Evolutionary conservation across 2,113 vertebrate species (phyloP).

Genomic region (Rattus norvegicus): DNA sequence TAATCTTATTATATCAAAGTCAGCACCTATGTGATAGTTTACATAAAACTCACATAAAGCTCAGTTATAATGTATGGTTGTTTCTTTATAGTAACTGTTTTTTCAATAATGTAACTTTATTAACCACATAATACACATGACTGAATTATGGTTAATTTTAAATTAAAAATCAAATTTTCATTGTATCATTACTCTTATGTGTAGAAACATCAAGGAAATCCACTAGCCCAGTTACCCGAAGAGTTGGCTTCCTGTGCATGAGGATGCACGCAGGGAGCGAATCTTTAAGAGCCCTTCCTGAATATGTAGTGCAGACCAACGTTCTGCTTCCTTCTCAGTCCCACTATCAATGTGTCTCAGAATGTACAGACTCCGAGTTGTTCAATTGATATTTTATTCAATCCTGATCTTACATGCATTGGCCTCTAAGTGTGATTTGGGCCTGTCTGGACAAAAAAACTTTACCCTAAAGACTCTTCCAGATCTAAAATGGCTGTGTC

Average conservation of each 20-base stretch:
- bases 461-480: background rate
- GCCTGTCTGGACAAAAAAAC: background rate
- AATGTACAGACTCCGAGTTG: background rate
- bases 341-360: background rate
- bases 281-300: no score
- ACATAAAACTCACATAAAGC: background rate
- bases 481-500: background rate
- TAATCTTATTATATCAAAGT: background rate
- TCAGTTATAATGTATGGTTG: background rate
- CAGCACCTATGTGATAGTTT: background rate
- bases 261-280: background rate
- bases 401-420: background rate
- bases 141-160: background rate
- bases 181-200: background rate
- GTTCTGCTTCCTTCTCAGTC: background rate
- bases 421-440: background rate
- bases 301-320: background rate
- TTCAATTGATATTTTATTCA: background rate
- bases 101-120: background rate
- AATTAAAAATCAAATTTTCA: background rate
- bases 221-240: background rate
- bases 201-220: background rate
- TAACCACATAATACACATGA: background rate
- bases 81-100: slow-evolving; percentile 22
- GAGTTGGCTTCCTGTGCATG: background rate